Percentiles rank a stretch among this genome's conserved stretches.
Evolutionary conservation across 2,797 vertebrate species (phyloP).

Genomic region (Thaleichthys pacificus): DNA sequence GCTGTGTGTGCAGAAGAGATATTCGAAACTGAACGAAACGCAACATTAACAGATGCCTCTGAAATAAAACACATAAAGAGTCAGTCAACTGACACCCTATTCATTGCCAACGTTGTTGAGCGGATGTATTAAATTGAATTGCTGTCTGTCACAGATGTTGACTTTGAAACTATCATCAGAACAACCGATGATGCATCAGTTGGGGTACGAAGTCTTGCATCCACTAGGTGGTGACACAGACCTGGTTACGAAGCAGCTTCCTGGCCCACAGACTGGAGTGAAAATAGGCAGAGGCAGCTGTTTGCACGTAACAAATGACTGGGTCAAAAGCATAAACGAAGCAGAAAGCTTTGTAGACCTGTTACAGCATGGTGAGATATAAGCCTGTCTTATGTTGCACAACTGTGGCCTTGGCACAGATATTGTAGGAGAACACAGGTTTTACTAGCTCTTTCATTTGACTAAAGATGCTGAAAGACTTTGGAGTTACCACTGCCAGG

Average conservation of each 20-base stretch:
- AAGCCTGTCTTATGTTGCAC: neutral
- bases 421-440: neutral
- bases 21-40: neutral
- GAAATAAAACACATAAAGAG: neutral
- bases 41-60: constrained; percentile 2
- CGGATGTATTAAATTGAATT: no score
- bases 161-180: neutral
- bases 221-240: constrained; percentile 21
- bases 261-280: neutral
- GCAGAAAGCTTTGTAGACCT: constrained; percentile 15
- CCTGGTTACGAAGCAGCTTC: neutral
- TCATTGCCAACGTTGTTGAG: no score
- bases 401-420: neutral
- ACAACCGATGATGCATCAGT: neutral
- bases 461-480: neutral
- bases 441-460: neutral
- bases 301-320: neutral
- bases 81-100: neutral
- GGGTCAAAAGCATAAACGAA: constrained; percentile 11
- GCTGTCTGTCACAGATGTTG: neutral
- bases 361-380: neutral
- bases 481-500: neutral
- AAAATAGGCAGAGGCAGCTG: constrained; percentile 9
- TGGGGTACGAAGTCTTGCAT: neutral
- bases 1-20: neutral